Base-by-base conservation (phyloP, 2,888 invertebrate species). In the Dusona sp. region DNA sequence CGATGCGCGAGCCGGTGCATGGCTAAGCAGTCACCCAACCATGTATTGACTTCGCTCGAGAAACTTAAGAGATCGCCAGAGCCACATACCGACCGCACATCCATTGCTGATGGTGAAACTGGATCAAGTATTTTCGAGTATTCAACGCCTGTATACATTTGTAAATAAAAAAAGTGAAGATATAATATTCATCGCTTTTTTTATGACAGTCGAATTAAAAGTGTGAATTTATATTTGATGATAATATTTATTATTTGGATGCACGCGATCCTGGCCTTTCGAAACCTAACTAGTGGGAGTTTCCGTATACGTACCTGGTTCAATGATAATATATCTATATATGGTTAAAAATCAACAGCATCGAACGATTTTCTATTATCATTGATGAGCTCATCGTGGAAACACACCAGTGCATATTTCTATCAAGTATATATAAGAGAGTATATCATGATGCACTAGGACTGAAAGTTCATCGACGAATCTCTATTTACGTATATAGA, bases 311-410 rank as follows among this genome's bases (percentile, higher is more conserved):
- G 13, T 54, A 51, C 22, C 13, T 72, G n/a, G 11, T n/a, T 38
- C 33, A 7, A 13, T 9, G n/a, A 72, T n/a, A 4, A n/a, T 72
- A n/a, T 72, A 1, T 72, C 7, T 72, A 54, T 73, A 7, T 42
- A 16, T 1, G 61, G 16, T 61, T 25, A 1, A 13, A 33, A 57
- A 57, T 22, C 42, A 67, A 38, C 25, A 51, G 51, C 57, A 65
- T 85, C 73, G 82, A 79, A 74, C 57, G 61, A 29, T 42, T 81
- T 74, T 82, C 78, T 74, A 68, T 82, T 42, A 74, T 64, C 73
- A 79, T 51, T 82, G 68, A 82, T 85, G 85, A 85, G 68, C 78
- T 79, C 85, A 85, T 36, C 48, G 73, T 45, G 38, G 57, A 64
- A 73, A 45, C 78, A 68, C 67, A 81, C 51, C 48, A 68, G 73